A percentile compares a stretch with the other conserved stretches of the same genome.
Conservation (phyloP, 2,888 invertebrate species). For the Xestia xanthographa region DNA sequence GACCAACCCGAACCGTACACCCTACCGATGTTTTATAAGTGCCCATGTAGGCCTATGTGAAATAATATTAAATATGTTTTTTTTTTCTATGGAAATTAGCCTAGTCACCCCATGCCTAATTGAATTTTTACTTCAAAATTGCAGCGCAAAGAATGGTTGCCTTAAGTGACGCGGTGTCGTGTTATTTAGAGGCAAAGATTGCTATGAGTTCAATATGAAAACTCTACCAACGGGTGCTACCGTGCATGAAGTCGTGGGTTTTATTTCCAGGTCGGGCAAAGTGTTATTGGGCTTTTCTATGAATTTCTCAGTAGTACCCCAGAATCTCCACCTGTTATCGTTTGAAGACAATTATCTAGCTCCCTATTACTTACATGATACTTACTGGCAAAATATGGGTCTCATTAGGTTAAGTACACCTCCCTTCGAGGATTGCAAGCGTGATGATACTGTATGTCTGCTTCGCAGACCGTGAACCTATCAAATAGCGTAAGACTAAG, state of each 20-base stretch:
- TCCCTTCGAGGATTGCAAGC: neutral
- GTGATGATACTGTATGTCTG: neutral
- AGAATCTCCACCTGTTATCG: neutral
- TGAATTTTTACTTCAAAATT: neutral
- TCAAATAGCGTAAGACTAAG: slow-evolving; percentile 19
- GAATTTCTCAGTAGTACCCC: neutral
- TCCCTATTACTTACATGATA: neutral
- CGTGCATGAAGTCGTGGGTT: neutral
- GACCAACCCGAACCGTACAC: no score
- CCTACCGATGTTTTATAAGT: no score
- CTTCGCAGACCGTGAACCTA: slow-evolving; percentile 26
- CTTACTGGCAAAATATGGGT: neutral
- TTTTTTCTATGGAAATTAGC: neutral
- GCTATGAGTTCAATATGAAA: neutral
- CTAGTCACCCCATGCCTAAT: neutral
- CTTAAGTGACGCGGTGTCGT: neutral
- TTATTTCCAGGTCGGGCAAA: neutral
- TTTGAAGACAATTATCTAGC: neutral
- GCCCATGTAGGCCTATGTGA: no score
- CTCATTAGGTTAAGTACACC: neutral
- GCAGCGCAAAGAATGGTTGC: neutral
- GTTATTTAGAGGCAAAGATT: neutral
- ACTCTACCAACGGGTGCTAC: neutral
- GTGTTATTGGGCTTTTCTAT: neutral
- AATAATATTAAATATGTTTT: no score